phyloP scores from a whole-genome alignment of 2,113 vertebrate species.

The Phodopus roborovskii region DNA sequence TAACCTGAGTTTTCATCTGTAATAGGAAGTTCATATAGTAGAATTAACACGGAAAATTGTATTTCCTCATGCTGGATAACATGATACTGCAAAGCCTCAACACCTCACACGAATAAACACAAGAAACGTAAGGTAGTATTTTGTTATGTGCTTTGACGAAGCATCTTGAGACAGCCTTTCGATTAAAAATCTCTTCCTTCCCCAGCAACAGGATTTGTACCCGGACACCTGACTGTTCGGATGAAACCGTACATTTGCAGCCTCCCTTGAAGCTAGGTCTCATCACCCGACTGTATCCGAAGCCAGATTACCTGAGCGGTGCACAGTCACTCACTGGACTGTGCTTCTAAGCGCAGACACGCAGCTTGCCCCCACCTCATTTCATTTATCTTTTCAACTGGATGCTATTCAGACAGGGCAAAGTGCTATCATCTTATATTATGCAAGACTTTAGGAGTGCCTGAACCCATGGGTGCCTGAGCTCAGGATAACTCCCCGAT shows the following conservation, averaged over 20 bases:
- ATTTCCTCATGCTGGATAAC: slow-evolving; percentile 40
- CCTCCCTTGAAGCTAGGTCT: not conserved
- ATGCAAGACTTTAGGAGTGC: not conserved
- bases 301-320: not conserved
- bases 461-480: not conserved
- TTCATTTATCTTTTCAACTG: not conserved
- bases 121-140: slow-evolving; percentile 27
- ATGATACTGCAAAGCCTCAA: slow-evolving; percentile 45
- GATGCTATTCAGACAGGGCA: not conserved
- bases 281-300: not conserved
- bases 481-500: not conserved
- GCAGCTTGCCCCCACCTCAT: not conserved
- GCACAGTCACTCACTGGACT: not conserved
- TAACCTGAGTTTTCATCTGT: slow-evolving; percentile 56
- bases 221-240: not conserved
- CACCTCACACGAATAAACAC: slow-evolving; percentile 8
- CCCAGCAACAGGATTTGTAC: slow-evolving; percentile 40
- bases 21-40: not conserved
- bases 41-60: not conserved
- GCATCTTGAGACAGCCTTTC: slow-evolving; percentile 1
- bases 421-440: not conserved
- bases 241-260: slow-evolving; percentile 16
- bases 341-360: not conserved
- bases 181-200: slow-evolving; percentile 32
- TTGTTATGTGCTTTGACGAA: slow-evolving; percentile 12